These are phyloP conservation scores for Ephydatia muelleri DNA, from an alignment of 37 sponge, comb jelly and placozoan species.

Conservation along the genomic window DNA sequence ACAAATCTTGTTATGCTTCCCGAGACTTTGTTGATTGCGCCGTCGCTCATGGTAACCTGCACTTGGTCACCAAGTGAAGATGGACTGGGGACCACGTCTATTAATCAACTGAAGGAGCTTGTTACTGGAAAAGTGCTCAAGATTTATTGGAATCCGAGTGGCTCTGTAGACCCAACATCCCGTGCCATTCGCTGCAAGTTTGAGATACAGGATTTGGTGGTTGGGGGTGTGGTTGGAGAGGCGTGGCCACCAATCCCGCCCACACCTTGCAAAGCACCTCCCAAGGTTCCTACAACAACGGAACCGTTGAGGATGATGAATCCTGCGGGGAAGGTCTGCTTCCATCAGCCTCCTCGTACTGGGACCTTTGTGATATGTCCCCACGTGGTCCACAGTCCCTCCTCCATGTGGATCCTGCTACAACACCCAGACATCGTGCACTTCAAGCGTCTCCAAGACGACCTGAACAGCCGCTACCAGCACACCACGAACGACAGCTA, in stretches of 20 bases:
- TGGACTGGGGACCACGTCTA: background rate
- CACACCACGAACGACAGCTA: background rate
- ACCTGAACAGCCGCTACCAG: slow-evolving; percentile 34
- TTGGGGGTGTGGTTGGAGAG: background rate
- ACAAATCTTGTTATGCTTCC: slow-evolving; percentile 16
- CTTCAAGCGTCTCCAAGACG: slow-evolving; percentile 34
- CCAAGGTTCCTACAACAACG: background rate
- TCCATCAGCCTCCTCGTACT: slow-evolving; percentile 20
- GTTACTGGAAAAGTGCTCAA: background rate
- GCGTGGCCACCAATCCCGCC: background rate
- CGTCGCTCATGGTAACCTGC: background rate
- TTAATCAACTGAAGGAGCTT: background rate
- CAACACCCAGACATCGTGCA: slow-evolving; percentile 28
- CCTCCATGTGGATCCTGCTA: slow-evolving; percentile 62
- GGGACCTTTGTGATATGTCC: slow-evolving; percentile 44
- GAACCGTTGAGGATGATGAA: slow-evolving; percentile 4
- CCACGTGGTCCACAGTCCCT: slow-evolving; percentile 47
- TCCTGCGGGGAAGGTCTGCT: slow-evolving; percentile 18
- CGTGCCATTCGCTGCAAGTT: background rate
- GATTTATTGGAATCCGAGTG: background rate
- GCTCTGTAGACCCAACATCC: background rate
- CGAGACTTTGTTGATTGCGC: slow-evolving; percentile 1
- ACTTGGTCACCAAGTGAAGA: background rate
- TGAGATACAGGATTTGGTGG: background rate
- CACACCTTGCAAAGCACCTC: no score